Base-by-base conservation (phyloP, 2,888 invertebrate species). In the Andrena haemorrhoa region DNA sequence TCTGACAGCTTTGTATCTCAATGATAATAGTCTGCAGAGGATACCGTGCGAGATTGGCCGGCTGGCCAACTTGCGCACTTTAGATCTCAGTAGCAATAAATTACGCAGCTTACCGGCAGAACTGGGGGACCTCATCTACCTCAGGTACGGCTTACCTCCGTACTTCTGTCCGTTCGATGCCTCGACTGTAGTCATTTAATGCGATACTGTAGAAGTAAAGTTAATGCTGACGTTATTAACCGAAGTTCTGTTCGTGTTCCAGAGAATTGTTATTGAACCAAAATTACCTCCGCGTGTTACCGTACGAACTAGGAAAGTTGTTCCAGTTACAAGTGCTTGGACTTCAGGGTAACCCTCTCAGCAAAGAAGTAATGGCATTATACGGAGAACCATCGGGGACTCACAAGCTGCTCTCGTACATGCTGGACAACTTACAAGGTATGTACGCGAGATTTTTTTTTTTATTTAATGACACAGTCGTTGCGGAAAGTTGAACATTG, bases 391-490 rank as follows among this genome's bases (percentile, higher is more conserved):
- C 96, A 91, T 98, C 98, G 94, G 99, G 99, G 72, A 98, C 98
- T 63, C 97, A 97, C 92, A 99, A 98, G 95, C 96, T 99, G 94
- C 95, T 99, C 79, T 97, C 98, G 70, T 98, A 97, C 94, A 97
- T 99, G 96, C 96, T 99, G 94, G 99, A 99, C 95, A 98, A 98
- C 95, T 96, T 99, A 94, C 97, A 98, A 96, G 98, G 98, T 98
- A 95, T 95, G 96, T 93, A 26, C 47, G 5, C 31, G 4, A 33
- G 49, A 20, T 26, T 0, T 49, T 31, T 51, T 31, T 51, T 8
- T n/a, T 64, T 53, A 35, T 7, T 58, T 33, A 23, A 23, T 5
- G 0, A 41, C 16, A 8, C 12, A n/a, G 16, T 31, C 47, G 4
- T n/a, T 10, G 4, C 23, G 1, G 53, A 3, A 56, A 26, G 16